These are phyloP conservation scores for Dermolepida albohirtum DNA, from an alignment of 2,888 invertebrate species.

Conservation along the genomic window DNA sequence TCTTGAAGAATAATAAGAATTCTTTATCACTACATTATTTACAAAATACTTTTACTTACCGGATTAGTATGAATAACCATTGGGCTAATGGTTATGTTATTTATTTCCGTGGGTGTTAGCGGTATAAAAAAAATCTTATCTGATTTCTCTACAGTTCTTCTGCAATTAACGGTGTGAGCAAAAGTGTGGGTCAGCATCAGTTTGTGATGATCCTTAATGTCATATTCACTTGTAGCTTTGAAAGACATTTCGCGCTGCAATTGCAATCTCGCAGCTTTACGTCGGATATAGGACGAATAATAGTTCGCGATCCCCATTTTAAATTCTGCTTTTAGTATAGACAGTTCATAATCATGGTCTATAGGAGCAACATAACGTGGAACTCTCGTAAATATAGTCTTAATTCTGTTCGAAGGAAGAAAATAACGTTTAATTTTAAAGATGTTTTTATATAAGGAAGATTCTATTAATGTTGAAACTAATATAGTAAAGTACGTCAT, in stretches of 20 bases:
- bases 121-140: conserved; percentile 52
- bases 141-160: neutral
- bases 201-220: neutral
- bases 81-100: conserved; percentile 62
- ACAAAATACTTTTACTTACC: conserved; percentile 47
- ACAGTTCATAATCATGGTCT: conserved; percentile 51
- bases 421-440: too few relatives aligned
- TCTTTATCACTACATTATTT: too few relatives aligned
- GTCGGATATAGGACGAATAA: conserved; percentile 49
- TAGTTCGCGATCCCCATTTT: conserved; percentile 47
- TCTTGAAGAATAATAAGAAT: too few relatives aligned
- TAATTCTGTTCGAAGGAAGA: conserved; percentile 51
- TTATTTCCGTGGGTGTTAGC: conserved; percentile 62
- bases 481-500: too few relatives aligned
- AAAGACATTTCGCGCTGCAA: neutral
- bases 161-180: neutral
- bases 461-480: too few relatives aligned
- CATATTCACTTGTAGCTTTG: conserved; percentile 20
- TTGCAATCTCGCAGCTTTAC: conserved; percentile 6
- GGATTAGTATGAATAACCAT: conserved; percentile 55
- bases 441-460: too few relatives aligned
- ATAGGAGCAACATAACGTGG: conserved; percentile 50
- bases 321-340: conserved; percentile 46
- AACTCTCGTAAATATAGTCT: conserved; percentile 59
- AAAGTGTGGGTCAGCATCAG: neutral